These are phyloP conservation scores for Sycophila texana DNA, from an alignment of 2,888 invertebrate genomes.

Conservation along the genomic window DNA sequence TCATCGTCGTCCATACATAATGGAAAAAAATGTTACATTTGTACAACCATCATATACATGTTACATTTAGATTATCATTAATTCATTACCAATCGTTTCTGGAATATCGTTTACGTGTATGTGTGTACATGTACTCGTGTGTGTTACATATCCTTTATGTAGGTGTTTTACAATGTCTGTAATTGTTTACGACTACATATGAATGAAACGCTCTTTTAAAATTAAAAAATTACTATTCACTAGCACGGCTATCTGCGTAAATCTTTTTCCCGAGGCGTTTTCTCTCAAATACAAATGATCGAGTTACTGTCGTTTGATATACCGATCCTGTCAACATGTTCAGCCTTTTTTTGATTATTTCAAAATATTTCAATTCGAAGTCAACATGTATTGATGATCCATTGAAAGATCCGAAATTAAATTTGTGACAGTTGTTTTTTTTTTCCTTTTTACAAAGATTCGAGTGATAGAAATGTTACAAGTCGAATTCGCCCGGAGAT, in stretches of 20 bases:
- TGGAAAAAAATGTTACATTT: conserved; percentile 77
- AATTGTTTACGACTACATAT: conserved; percentile 63
- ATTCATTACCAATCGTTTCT: conserved; percentile 69
- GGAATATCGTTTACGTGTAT: conserved; percentile 24
- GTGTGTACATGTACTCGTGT: conserved; percentile 9
- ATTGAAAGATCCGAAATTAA: no score
- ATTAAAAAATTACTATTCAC: conserved; percentile 62
- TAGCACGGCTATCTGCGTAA: conserved; percentile 63
- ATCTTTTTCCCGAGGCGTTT: conserved; percentile 51
- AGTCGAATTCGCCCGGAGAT: conserved; percentile 45
- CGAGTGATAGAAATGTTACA: neutral
- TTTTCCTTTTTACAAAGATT: conserved; percentile 2
- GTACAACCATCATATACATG: conserved; percentile 77
- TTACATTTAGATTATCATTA: conserved; percentile 74
- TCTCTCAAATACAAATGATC: conserved; percentile 31
- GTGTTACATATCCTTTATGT: conserved; percentile 59
- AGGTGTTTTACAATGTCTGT: conserved; percentile 53
- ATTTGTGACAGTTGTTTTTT: neutral
- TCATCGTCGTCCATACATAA: conserved; percentile 71
- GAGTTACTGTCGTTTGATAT: conserved; percentile 7
- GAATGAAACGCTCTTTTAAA: conserved; percentile 66
- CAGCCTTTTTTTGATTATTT: no score
- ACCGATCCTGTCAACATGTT: no score
- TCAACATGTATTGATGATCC: neutral
- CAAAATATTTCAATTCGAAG: no score